Evolutionary conservation across 2,888 invertebrate genomes (phyloP), one percentile per base, ranked within the genome.

Genomic region (Luperina testacea): DNA sequence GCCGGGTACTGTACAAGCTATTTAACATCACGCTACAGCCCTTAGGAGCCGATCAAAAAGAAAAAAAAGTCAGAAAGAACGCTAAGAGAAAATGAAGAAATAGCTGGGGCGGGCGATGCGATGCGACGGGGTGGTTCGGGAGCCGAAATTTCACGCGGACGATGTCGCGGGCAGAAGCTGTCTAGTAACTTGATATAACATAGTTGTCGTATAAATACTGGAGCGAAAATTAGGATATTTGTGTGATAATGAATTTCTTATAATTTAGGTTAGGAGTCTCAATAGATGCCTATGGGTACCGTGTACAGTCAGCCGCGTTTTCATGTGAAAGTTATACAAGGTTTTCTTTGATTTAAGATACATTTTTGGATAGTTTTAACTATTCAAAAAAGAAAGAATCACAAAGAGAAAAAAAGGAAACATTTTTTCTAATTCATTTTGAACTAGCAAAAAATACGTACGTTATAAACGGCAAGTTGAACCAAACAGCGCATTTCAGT

Each of bases 141-240:
- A 1, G 45, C 45, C 45, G 13, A 45, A 45, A 45, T 11, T 45
- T 45, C 45, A 45, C 45, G 32, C 32, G 32, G 32, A 32, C 32
- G 32, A 32, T 1, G 32, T 32, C 32, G 1, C 32, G 45, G 45
- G 45, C 45, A 13, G 13, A 45, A 48, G 48, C 13, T 13, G 13
- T 0, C 45, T 45, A 48, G 4, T n/a, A 73, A 48, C 32, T 38
- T 57, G 24, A 84, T 51, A 71, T 65, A 65, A 57, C 38, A n/a
- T 67, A n/a, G 42, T 24, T 42, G n/a, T 67, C n/a, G 24, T 24
- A 42, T 67, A 65, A 38, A 67, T 67, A 42, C 48, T 48, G 48
- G 48, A 48, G 48, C 4, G 48, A 48, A 57, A 74, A 64, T 69
- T 61, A 74, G 80, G 76, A 74, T 74, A 61, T 69, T 59, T 71